A percentile compares a stretch with the other conserved stretches of the same genome.
Conservation (phyloP, 2,797 vertebrate genomes). For the Sternarchorhynchus goeldii region DNA sequence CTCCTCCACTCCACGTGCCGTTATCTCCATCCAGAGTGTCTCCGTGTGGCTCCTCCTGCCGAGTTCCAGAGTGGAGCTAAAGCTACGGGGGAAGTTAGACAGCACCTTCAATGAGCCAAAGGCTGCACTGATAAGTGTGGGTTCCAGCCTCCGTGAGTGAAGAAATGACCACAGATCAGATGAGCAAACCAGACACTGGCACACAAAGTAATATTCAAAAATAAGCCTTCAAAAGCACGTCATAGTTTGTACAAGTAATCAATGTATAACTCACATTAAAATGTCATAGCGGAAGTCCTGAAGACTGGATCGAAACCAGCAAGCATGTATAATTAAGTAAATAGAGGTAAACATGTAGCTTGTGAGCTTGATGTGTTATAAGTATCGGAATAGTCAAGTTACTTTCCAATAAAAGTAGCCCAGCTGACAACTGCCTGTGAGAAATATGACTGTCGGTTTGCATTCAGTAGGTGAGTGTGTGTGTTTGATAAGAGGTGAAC, state of each 20-base stretch:
- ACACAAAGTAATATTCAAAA: background rate
- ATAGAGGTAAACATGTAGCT: background rate
- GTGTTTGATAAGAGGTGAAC: conserved; percentile 52
- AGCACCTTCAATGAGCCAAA: background rate
- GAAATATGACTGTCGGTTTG: conserved; percentile 3
- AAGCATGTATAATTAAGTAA: background rate
- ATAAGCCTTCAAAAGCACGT: background rate
- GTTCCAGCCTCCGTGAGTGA: background rate
- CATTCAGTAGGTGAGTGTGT: conserved; percentile 17
- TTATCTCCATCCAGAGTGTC: conserved; percentile 41
- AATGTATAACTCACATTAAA: background rate
- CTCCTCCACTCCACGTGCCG: conserved; percentile 54
- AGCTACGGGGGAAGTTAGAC: conserved; percentile 14
- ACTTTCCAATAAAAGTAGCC: conserved; percentile 10
- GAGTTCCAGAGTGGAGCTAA: background rate
- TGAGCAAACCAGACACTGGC: background rate
- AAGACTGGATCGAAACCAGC: too few species aligned
- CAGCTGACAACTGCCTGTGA: conserved; percentile 21
- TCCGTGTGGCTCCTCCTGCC: conserved; percentile 4
- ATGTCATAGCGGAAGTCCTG: background rate
- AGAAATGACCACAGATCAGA: background rate
- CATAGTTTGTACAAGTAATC: background rate
- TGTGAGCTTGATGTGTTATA: background rate
- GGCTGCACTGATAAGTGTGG: background rate
- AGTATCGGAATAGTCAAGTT: background rate